Evolutionary conservation across 2,888 invertebrate genomes (phyloP).

Genomic region (Phortica magna): DNA sequence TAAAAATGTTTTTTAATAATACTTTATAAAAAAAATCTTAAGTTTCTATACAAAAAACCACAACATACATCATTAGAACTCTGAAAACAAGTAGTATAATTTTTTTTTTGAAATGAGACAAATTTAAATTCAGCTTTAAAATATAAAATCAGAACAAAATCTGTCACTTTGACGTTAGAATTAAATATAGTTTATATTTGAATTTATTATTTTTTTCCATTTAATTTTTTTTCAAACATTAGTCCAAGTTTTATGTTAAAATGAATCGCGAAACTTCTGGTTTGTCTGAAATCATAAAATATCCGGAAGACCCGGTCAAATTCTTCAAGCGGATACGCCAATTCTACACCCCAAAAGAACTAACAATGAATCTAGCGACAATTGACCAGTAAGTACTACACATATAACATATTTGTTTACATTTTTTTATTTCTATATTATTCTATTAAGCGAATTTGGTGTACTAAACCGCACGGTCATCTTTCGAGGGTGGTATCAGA

Average conservation of each 20-base stretch:
- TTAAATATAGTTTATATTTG: constrained; percentile 29
- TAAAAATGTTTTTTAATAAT: no score
- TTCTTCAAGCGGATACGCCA: constrained; percentile 54
- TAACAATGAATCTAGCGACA: constrained; percentile 73
- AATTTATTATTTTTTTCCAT: background rate
- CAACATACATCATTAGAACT: no score
- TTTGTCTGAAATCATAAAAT: constrained; percentile 58
- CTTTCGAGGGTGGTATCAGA: constrained; percentile 65
- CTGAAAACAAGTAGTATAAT: no score
- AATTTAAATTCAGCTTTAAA: background rate
- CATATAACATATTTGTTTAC: background rate
- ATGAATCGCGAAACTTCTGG: constrained; percentile 45
- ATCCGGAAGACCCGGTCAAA: constrained; percentile 60
- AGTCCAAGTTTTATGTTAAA: background rate
- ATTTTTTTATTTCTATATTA: background rate
- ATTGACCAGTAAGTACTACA: constrained; percentile 60
- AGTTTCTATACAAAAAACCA: no score
- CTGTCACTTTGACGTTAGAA: background rate
- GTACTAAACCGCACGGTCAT: constrained; percentile 72
- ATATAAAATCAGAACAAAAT: background rate
- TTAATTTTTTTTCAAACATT: background rate
- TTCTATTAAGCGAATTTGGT: constrained; percentile 62
- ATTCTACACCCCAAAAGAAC: constrained; percentile 7
- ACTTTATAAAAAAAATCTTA: no score
- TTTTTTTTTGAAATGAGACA: no score